A percentile compares a stretch with the other conserved stretches of the same genome.
These are phyloP conservation scores for Gulo gulo DNA, from an alignment of 2,113 vertebrate species.

Conservation along the genomic window DNA sequence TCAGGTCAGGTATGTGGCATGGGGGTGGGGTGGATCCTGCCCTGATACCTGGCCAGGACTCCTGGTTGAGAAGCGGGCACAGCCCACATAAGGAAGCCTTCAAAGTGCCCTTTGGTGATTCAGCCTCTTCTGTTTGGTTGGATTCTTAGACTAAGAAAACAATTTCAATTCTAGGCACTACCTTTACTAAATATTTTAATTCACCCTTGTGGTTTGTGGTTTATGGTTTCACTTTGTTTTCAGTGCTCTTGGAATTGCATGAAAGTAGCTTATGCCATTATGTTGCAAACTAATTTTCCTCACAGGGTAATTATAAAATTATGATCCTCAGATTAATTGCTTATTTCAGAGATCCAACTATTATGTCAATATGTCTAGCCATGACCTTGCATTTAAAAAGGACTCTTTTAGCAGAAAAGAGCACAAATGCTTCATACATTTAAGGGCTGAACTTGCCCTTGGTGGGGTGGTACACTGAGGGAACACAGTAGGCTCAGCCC, in stretches of 20 bases:
- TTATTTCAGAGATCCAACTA: not conserved
- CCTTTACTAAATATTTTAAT: not conserved
- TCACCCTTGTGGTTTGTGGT: not conserved
- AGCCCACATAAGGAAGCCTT: not conserved
- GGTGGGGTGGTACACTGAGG: not conserved
- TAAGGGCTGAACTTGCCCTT: not conserved
- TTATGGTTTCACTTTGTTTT: slow-evolving; percentile 34
- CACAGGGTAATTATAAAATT: not conserved
- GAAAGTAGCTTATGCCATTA: not conserved
- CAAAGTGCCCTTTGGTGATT: not conserved
- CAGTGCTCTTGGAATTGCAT: not conserved
- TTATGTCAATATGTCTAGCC: not conserved
- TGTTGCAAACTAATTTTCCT: not conserved
- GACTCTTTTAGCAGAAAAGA: not conserved
- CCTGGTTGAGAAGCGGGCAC: not conserved
- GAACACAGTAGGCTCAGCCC: not conserved
- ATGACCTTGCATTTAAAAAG: not conserved
- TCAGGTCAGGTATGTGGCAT: not conserved
- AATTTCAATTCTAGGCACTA: not conserved
- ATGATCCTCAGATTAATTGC: not conserved
- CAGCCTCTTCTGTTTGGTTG: not conserved
- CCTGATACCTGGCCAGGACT: too few relatives aligned
- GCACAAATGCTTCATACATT: not conserved
- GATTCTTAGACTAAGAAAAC: not conserved
- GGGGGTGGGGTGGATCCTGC: not conserved